Conservation (phyloP, 2,888 invertebrate genomes). For the Leucoptera coffeella region DNA sequence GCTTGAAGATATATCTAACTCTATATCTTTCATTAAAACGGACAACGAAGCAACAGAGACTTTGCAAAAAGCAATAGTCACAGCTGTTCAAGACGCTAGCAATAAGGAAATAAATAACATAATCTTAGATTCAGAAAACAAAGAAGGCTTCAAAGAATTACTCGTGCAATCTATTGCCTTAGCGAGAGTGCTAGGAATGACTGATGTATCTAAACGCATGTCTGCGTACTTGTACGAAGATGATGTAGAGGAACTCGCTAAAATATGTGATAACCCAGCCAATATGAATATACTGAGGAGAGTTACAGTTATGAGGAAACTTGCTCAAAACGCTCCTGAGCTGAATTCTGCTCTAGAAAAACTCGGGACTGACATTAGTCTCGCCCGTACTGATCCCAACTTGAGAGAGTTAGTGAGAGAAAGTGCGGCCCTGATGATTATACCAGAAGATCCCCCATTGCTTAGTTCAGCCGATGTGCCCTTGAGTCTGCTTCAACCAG, state of each 20-base stretch:
- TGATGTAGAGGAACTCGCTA: slow-evolving; percentile 49
- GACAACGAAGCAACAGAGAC: slow-evolving; percentile 61
- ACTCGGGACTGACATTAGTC: slow-evolving; percentile 59
- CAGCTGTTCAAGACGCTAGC: slow-evolving; percentile 58
- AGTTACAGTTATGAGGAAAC: slow-evolving; percentile 63
- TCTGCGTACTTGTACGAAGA: slow-evolving; percentile 42
- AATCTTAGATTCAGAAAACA: slow-evolving; percentile 39
- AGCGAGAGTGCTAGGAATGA: slow-evolving; percentile 63
- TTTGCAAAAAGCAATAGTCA: slow-evolving; percentile 61
- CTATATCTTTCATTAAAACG: slow-evolving; percentile 53
- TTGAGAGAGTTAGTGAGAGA: slow-evolving; percentile 65
- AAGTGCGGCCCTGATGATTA: slow-evolving; percentile 64
- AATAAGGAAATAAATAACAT: slow-evolving; percentile 51
- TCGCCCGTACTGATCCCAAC: slow-evolving; percentile 63
- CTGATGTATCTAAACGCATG: slow-evolving; percentile 54
- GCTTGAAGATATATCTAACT: slow-evolving; percentile 54
- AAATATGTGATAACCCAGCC: slow-evolving; percentile 51
- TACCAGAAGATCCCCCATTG: slow-evolving; percentile 56
- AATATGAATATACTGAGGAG: slow-evolving; percentile 64
- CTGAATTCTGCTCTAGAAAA: slow-evolving; percentile 56
- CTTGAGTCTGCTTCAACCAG: slow-evolving; percentile 56
- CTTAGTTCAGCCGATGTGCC: slow-evolving; percentile 67
- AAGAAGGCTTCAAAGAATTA: slow-evolving; percentile 31
- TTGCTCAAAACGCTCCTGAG: slow-evolving; percentile 61
- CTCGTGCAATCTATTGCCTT: slow-evolving; percentile 62